Evolutionary conservation across 2,797 vertebrate genomes (phyloP).

Genomic region (Furcifer pardalis): DNA sequence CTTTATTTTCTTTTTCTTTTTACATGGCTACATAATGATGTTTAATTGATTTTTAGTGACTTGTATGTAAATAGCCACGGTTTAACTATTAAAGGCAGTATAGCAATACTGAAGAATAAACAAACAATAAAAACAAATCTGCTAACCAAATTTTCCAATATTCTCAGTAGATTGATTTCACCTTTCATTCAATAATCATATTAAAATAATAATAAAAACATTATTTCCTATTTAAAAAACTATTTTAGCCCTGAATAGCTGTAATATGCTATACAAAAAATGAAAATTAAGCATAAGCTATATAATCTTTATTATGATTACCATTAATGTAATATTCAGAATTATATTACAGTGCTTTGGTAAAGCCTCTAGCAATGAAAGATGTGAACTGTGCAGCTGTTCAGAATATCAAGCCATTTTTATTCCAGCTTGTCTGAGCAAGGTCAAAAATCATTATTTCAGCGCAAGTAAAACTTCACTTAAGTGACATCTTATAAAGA

Average conservation of each 20-base stretch:
- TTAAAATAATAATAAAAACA: no score
- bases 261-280: background rate
- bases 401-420: background rate
- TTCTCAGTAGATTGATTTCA: background rate
- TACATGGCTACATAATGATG: background rate
- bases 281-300: background rate
- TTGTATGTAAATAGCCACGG: background rate
- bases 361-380: background rate
- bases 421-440: background rate
- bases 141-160: background rate
- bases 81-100: background rate
- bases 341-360: background rate
- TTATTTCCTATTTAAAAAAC: background rate
- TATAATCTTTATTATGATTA: background rate
- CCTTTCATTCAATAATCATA: background rate
- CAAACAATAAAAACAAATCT: background rate
- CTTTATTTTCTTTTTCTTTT: background rate
- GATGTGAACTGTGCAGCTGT: background rate
- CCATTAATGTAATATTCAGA: background rate
- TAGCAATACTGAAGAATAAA: background rate
- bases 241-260: background rate
- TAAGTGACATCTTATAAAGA: background rate
- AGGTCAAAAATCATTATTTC: background rate
- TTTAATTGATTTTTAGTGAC: background rate
- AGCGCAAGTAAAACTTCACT: background rate